Percentiles rank a stretch among this genome's conserved stretches.
These are phyloP conservation scores for Rhinolophus ferrumequinum DNA, from an alignment of 2,113 vertebrate genomes.

Conservation along the genomic window DNA sequence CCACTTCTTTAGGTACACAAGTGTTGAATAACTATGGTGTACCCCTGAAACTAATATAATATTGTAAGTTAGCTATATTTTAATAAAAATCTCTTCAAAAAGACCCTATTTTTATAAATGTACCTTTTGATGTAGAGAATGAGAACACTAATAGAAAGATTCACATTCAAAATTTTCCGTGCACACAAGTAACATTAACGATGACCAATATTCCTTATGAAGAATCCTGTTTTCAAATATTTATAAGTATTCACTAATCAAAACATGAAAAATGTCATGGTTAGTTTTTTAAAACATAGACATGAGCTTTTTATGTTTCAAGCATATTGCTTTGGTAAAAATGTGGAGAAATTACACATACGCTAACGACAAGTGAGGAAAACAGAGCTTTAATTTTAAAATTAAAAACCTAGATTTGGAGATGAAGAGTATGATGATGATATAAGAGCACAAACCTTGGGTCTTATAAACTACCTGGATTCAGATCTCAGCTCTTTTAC, in stretches of 20 bases:
- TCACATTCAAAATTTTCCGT: background rate
- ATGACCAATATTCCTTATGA: background rate
- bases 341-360: background rate
- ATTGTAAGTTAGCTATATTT: too few relatives aligned
- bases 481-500: background rate
- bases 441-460: background rate
- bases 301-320: background rate
- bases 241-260: background rate
- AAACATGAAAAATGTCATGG: background rate
- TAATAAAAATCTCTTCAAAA: background rate
- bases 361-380: background rate
- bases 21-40: too few relatives aligned
- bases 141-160: background rate
- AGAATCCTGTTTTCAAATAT: slow-evolving; percentile 7
- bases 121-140: background rate
- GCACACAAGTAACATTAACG: background rate
- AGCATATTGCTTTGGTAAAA: background rate
- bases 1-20: too few relatives aligned
- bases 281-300: background rate
- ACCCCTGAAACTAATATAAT: too few relatives aligned
- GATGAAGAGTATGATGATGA: background rate
- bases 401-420: background rate
- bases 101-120: background rate
- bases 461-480: background rate
- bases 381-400: background rate